Evolutionary conservation across 2,797 vertebrate genomes (phyloP), one percentile per base, ranked within the genome.

Genomic region (Schizothorax lantsangensis): DNA sequence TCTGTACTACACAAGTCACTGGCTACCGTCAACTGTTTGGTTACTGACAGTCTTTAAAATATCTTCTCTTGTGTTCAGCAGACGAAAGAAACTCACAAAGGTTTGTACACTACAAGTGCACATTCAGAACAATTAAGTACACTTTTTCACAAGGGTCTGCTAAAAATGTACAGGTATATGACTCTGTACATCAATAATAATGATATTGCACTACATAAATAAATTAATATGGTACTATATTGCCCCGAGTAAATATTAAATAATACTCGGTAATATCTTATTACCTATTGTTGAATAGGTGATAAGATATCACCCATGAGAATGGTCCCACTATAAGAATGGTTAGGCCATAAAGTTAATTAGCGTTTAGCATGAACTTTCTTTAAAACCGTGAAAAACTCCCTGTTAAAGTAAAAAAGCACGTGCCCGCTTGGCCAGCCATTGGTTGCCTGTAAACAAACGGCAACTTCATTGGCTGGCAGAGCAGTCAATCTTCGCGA

Each of bases 371-470:
- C 6, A 5, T 33, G 11, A 77, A 7, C 3, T 52, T 84, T 52
- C 8, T 26, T 68, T 52, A 52, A 54, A 75, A 38, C 15, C 2
- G 2, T 62, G 12, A 33, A 84, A 21, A 38, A 66, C 26, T 47
- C 73, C 36, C 10, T 19, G 59, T 15, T 1, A 77, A 52, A 36
- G 19, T 6, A 19, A 17, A 40, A 10, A 40, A 49, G 14, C 40
- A 52, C 68, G 64, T 43, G 78, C 43, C 68, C 66, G 0, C 26
- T 36, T 36, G 43, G 6, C 26, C 52, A 81, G 52, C 6, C 78
- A 86, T 81, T 86, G 79, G 84, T 43, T 64, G 52, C 4, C 9
- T 15, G 43, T 43, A 81, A 15, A 30, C 14, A 49, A 52, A 30
- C 30, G 2, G 10, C 43, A 49, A 11, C n/a, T 5, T 81, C 6